A percentile compares a stretch with the other conserved stretches of the same genome.
Evolutionary conservation across 2,888 invertebrate species (phyloP).

Genomic region (Aquatica leii): DNA sequence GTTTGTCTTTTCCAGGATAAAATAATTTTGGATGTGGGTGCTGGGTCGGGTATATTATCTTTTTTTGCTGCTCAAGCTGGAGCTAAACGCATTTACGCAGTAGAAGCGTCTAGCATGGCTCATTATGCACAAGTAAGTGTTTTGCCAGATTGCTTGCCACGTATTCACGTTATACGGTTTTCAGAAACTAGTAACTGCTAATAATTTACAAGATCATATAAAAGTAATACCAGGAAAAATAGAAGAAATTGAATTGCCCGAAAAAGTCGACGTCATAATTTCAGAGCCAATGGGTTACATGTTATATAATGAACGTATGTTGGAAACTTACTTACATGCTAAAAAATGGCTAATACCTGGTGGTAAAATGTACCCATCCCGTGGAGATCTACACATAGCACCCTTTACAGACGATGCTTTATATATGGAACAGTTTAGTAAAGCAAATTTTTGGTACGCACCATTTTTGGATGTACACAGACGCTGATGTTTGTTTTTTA

Average conservation of each 20-base stretch:
- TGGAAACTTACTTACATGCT: slow-evolving; percentile 98
- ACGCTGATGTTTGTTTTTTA: slow-evolving; percentile 43
- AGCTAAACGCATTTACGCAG: slow-evolving; percentile 95
- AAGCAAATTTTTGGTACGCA: slow-evolving; percentile 94
- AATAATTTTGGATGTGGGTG: slow-evolving; percentile 96
- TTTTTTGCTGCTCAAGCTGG: slow-evolving; percentile 99
- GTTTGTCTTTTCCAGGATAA: slow-evolving; percentile 71
- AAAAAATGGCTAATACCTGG: slow-evolving; percentile 95
- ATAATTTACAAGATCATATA: slow-evolving; percentile 87
- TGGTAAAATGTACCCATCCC: slow-evolving; percentile 97
- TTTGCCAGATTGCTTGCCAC: not conserved
- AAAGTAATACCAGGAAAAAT: slow-evolving; percentile 97
- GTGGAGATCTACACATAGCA: slow-evolving; percentile 96
- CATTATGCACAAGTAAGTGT: slow-evolving; percentile 81
- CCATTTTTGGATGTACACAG: not conserved
- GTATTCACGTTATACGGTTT: slow-evolving; percentile 34
- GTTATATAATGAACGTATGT: slow-evolving; percentile 98
- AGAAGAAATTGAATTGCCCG: slow-evolving; percentile 96
- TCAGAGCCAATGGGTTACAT: slow-evolving; percentile 99
- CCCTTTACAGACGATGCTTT: slow-evolving; percentile 98
- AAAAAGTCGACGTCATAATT: slow-evolving; percentile 95
- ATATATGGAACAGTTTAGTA: slow-evolving; percentile 97
- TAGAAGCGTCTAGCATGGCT: slow-evolving; percentile 99
- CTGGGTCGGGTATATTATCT: slow-evolving; percentile 97
- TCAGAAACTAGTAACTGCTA: slow-evolving; percentile 84